Conservation (phyloP, 2,888 invertebrate genomes). For the Melinopterus prodromus region DNA sequence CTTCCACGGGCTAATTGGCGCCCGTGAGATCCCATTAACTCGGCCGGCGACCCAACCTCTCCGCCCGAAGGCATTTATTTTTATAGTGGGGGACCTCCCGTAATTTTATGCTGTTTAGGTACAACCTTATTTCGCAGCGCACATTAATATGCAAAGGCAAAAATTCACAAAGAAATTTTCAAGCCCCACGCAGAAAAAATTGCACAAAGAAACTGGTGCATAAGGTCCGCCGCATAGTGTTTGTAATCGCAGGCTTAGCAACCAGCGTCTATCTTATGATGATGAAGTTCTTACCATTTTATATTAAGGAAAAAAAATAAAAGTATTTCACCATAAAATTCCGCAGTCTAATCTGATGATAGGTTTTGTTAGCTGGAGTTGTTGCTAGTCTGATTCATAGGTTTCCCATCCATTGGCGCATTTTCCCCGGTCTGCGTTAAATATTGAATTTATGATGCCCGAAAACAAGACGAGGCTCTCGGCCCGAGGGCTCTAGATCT, state of each 20-base stretch:
- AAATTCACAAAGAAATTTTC: neutral
- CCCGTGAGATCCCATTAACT: constrained; percentile 28
- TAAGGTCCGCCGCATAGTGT: no score
- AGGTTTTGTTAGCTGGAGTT: neutral
- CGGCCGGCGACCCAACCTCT: constrained; percentile 49
- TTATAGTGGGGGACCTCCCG: constrained; percentile 37
- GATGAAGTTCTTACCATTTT: no score
- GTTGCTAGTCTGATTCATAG: neutral
- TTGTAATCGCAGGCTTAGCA: no score
- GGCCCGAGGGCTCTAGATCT: constrained; percentile 7
- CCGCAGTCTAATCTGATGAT: neutral
- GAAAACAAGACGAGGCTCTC: constrained; percentile 11
- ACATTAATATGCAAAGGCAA: constrained; percentile 18
- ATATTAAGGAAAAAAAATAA: no score
- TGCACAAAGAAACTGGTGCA: no score
- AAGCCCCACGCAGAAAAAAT: no score
- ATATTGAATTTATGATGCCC: constrained; percentile 57
- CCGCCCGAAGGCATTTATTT: constrained; percentile 8
- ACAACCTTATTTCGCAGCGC: neutral
- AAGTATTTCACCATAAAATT: no score
- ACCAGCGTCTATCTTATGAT: no score
- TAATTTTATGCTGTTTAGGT: constrained; percentile 20
- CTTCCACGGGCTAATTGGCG: neutral
- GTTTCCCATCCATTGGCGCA: constrained; percentile 50
- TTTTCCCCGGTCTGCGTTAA: constrained; percentile 50